Evolutionary conservation across 2,113 vertebrate genomes (phyloP).

Genomic region (Austrofundulus limnaeus): DNA sequence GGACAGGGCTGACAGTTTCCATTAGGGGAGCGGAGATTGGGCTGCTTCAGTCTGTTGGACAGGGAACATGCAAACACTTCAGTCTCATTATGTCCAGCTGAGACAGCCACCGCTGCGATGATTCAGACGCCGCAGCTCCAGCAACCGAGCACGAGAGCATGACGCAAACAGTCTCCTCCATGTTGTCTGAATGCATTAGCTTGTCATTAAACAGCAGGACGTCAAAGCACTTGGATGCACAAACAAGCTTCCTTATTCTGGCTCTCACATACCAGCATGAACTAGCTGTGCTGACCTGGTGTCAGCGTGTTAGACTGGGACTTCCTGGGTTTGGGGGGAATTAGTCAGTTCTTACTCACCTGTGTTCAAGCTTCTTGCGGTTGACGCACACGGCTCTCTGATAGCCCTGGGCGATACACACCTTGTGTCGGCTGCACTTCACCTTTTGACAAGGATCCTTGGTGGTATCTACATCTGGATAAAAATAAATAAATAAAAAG

Average conservation of each 20-base stretch:
- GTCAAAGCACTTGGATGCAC: conserved; percentile 18
- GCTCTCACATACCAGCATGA: conserved; percentile 4
- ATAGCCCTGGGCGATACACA: conserved; percentile 94
- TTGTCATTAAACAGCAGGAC: conserved; percentile 56
- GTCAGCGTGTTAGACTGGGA: conserved; percentile 1
- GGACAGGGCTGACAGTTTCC: conserved; percentile 91
- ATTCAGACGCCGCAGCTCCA: conserved; percentile 26
- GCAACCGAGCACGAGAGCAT: conserved; percentile 21
- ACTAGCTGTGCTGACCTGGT: conserved; percentile 16
- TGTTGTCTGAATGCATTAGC: conserved; percentile 52
- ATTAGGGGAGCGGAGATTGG: conserved; percentile 81
- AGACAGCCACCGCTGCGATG: conserved; percentile 31
- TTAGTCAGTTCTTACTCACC: conserved; percentile 74
- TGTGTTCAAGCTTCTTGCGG: conserved; percentile 95
- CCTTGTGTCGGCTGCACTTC: conserved; percentile 96
- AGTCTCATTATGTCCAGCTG: conserved; percentile 28
- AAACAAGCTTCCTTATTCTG: conserved; percentile 40
- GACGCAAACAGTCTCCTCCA: conserved; percentile 33
- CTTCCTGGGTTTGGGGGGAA: conserved; percentile 23
- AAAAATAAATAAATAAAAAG: conserved; percentile 1
- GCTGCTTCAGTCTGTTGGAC: conserved; percentile 87
- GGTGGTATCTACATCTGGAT: conserved; percentile 90
- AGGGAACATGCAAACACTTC: conserved; percentile 31
- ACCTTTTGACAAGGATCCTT: conserved; percentile 99
- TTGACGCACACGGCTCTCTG: conserved; percentile 96